Base-by-base conservation (phyloP, 2,113 vertebrate species). In the Numida meleagris region DNA sequence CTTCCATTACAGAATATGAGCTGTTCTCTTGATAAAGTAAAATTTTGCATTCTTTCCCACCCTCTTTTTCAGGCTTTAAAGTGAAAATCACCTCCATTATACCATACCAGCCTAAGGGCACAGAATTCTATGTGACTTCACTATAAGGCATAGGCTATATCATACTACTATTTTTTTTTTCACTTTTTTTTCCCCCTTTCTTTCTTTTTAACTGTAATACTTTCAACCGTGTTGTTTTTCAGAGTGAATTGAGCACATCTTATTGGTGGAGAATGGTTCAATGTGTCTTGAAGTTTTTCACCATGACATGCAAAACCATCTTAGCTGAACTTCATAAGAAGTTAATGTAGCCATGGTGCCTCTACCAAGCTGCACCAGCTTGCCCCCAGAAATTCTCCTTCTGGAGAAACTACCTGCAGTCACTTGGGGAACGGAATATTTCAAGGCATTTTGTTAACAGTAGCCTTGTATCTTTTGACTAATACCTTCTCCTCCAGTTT, bases 1-100 rank as follows among this genome's bases (percentile, higher is more conserved):
- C 82, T 93, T 82, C 88, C 53, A 33, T 88, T 83, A 72, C 53
- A 79, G 62, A 95, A 58, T 68, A 57, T 34, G 51, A 68, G 58
- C 70, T 76, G 15, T 66, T 90, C 24, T 84, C 31, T 65, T 74
- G 46, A 68, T 65, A 12, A 48, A 51, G 3, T 81, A 71, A 8
- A 2, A 14, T 43, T 51, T 88, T 88, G 81, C 24, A n/a, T 86
- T 92, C 25, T 90, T 75, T 89, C 55, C 36, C 46, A 78, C 53
- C 45, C 48, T 74, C 19, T 81, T 33, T 86, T 58, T 88, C 12
- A 65, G 40, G 16, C 73, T 91, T 86, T 93, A 33, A 68, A 42
- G 46, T 65, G 43, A 81, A 90, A 66, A 79, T 57, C 18, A 33
- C 40, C 23, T 93, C 34, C 71, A 40, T 65, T 58, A 74, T 36